Conservation (phyloP, 2,113 vertebrate species). For the Orcinus orca region DNA sequence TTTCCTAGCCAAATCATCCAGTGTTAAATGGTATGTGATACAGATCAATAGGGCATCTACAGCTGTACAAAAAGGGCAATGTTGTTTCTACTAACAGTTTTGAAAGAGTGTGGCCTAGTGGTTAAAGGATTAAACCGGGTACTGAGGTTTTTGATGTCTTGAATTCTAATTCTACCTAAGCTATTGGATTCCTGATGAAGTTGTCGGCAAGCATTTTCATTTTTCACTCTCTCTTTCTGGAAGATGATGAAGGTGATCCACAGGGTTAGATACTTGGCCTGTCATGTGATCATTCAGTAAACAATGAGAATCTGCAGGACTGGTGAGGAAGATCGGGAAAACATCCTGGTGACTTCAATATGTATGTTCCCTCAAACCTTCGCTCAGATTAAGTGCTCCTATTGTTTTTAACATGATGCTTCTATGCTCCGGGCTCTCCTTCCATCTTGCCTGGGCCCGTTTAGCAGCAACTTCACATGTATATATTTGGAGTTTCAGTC, state of each 20-base stretch:
- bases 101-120: constrained; percentile 62
- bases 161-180: constrained; percentile 60
- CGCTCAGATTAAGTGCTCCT: background rate
- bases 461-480: background rate
- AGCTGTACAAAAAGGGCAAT: constrained; percentile 68
- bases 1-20: constrained; percentile 75
- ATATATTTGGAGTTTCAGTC: background rate
- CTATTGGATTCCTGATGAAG: background rate
- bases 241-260: background rate
- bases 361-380: background rate
- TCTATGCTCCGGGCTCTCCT: background rate
- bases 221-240: background rate
- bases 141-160: constrained; percentile 45
- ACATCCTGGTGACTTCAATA: background rate
- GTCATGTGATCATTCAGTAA: background rate
- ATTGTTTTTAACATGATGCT: background rate
- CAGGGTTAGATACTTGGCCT: background rate
- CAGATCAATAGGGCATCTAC: constrained; percentile 71
- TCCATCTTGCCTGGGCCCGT: background rate
- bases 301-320: background rate
- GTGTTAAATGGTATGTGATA: constrained; percentile 75
- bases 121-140: constrained; percentile 68
- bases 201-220: constrained; percentile 1
- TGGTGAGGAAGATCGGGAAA: background rate
- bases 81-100: constrained; percentile 62